Evolutionary conservation across 2,888 invertebrate species (phyloP), one percentile per base, ranked within the genome.

Genomic region (Limnephilus lunatus): DNA sequence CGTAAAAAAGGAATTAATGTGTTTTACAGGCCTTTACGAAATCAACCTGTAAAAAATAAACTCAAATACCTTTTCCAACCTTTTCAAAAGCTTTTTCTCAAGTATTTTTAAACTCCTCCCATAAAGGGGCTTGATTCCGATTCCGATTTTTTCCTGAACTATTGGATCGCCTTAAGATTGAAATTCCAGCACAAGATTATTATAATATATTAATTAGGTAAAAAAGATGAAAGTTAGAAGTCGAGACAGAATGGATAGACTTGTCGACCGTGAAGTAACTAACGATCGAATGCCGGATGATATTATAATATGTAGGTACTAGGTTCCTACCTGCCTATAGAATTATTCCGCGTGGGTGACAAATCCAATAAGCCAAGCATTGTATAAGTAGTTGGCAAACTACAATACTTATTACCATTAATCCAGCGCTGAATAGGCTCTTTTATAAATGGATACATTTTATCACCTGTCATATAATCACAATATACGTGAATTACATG

Each of bases 341-440:
- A n/a, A 68, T 68, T 68, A 68, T n/a, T 68, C 68, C 68, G 68
- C 68, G 68, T 68, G 68, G 68, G 68, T 68, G 68, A 68, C 68
- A 68, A 68, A 68, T 68, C 68, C 68, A 68, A 68, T 68, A 68
- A 68, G 68, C 68, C 68, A 68, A 68, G 68, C 68, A 68, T 68
- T 68, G 68, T 68, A 68, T 68, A 68, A 9, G 68, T 68, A 68
- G 68, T 68, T n/a, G 68, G 68, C 25, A 19, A 68, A 68, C 25
- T 68, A 68, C n/a, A 68, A 68, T 68, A n/a, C 68, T 68, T 68
- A 68, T n/a, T 68, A 68, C 68, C 68, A 68, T 68, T 68, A 68
- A 68, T 19, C 25, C 25, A 7, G 19, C 68, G 68, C n/a, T 68
- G 68, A 68, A 68, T 68, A 68, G 68, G n/a, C n/a, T 9, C 68